Conservation (phyloP, 2,888 invertebrate genomes). For the Eupithecia pulchellata region DNA sequence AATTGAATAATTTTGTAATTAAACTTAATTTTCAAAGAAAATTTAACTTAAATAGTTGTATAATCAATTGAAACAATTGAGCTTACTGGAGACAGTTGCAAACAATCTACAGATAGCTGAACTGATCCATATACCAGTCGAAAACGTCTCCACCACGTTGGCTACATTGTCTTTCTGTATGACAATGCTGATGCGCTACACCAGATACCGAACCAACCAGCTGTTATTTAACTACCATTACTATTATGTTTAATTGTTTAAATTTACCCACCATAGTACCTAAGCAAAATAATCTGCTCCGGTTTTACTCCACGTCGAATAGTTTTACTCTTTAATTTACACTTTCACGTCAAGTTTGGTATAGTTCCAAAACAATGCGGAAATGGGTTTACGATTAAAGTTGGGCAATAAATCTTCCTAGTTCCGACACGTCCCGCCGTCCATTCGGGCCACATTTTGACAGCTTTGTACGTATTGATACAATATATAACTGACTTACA, state of each 20-base stretch:
- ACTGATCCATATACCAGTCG: no score
- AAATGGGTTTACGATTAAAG: slow-evolving; percentile 66
- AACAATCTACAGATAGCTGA: no score
- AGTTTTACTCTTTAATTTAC: slow-evolving; percentile 19
- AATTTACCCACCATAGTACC: neutral
- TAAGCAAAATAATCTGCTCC: neutral
- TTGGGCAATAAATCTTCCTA: slow-evolving; percentile 72
- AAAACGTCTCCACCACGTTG: no score
- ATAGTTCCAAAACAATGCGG: slow-evolving; percentile 48
- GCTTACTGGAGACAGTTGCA: no score
- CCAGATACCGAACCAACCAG: no score
- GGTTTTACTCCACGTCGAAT: neutral
- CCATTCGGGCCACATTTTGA: slow-evolving; percentile 67
- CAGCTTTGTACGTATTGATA: slow-evolving; percentile 75
- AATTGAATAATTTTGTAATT: no score
- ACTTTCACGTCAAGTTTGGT: slow-evolving; percentile 21
- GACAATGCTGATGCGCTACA: no score
- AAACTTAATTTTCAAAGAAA: no score
- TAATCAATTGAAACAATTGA: no score
- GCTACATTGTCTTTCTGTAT: no score
- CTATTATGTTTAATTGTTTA: neutral
- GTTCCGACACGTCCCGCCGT: slow-evolving; percentile 65
- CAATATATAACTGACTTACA: slow-evolving; percentile 57
- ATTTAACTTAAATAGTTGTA: no score
- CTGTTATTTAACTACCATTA: neutral